Conservation (phyloP, 2,888 invertebrate species). For the Actias luna region DNA sequence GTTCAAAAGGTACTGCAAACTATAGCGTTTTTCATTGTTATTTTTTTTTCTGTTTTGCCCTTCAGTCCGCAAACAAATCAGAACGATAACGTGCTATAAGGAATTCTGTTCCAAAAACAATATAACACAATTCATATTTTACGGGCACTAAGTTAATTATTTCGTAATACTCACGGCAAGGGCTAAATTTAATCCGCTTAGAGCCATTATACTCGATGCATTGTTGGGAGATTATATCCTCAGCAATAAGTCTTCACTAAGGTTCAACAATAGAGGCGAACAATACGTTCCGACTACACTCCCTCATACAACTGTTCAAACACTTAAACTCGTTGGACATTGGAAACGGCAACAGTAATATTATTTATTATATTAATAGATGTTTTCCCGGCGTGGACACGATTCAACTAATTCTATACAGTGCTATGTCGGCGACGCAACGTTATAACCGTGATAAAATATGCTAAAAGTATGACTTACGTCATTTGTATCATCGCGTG, state of each 20-base stretch:
- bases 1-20: no score
- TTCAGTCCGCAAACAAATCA: no score
- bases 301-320: neutral
- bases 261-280: neutral
- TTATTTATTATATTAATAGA: neutral
- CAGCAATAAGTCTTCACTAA: neutral
- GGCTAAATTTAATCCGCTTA: neutral
- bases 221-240: neutral
- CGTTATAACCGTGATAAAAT: neutral
- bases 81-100: no score
- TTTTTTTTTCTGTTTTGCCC: no score
- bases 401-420: neutral
- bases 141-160: neutral
- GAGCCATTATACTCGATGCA: neutral
- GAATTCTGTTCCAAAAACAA: no score
- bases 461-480: constrained; percentile 22
- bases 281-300: neutral
- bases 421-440: neutral
- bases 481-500: constrained; percentile 15
- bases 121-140: no score
- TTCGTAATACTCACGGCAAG: neutral
- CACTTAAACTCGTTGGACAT: neutral
- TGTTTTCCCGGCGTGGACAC: neutral
- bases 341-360: neutral
- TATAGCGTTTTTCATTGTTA: no score